Base-by-base conservation (phyloP, 2,888 invertebrate species). In the Leptothorax acervorum region DNA sequence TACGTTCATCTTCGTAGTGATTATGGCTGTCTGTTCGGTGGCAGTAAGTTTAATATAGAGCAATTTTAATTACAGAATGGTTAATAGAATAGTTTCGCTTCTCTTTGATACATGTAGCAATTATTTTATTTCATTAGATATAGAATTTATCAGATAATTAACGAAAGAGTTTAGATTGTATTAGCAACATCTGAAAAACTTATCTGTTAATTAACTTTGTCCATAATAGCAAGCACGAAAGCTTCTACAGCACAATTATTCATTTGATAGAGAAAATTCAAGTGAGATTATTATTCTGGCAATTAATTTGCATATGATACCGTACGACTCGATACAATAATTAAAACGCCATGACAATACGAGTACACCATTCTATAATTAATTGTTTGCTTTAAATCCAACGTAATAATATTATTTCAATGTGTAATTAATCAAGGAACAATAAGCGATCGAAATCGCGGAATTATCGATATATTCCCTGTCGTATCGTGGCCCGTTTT, bases 11-110 rank as follows among this genome's bases (percentile, higher is more conserved):
- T 85, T 92, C 68, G 71, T 65, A 15, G 51, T 86, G 55, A 48
- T 90, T 48, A 60, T 92, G 76, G 66, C 91, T 68, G 57, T 86
- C 31, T 94, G 89, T 65, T 89, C 93, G 11, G 15, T 92, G 53
- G 78, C 82, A 6, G 93, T 93, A 74, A 93, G 93, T 92, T 60
- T 35, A 55, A 12, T 42, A 45, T 4, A 51, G 4, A 53, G 3
- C 18, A 48, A 74, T 68, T 65, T 55, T 42, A 28, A 42, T 76
- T 68, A 18, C 4, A 45, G 31, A 15, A 23, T 15, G 15, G 18
- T 35, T 48, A 76, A 51, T 23, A 51, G 35, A 66, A 31, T 15
- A 31, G 0, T 45, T 73, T 28, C 2, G 39, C 8, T 42, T 57
- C 28, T 57, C 39, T 73, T 42, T 42, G 1, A 11, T 42, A 2